Evolutionary conservation across 2,888 invertebrate genomes (phyloP).

Genomic region (Schizotus pectinicornis): DNA sequence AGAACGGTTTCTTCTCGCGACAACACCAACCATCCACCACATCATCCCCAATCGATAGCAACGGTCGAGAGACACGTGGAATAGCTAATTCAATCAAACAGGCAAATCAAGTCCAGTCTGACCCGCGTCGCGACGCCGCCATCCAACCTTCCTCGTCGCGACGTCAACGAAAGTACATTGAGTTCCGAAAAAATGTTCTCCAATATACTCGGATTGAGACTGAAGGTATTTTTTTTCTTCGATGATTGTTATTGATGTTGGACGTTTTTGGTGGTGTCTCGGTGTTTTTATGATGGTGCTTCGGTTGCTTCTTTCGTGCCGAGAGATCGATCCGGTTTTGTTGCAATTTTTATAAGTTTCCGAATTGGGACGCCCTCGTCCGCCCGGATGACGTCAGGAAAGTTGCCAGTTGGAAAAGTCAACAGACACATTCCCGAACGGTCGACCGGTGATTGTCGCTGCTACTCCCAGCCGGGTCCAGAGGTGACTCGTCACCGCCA

Average conservation of each 20-base stretch:
- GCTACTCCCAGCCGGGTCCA: too few relatives aligned
- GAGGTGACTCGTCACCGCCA: too few relatives aligned
- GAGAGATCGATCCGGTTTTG: neutral
- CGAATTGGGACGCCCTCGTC: too few relatives aligned
- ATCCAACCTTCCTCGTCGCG: neutral
- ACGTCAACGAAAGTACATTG: neutral
- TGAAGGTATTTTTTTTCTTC: conserved; percentile 28
- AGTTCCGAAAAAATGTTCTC: conserved; percentile 21
- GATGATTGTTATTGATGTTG: neutral
- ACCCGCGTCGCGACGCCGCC: conserved; percentile 10
- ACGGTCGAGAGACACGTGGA: conserved; percentile 14
- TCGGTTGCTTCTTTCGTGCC: too few relatives aligned
- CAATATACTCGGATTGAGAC: conserved; percentile 32
- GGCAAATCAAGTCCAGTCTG: too few relatives aligned
- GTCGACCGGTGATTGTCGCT: too few relatives aligned
- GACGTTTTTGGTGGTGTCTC: conserved; percentile 12
- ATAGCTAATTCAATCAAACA: conserved; percentile 21
- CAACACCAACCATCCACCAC: neutral
- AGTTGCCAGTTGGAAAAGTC: too few relatives aligned
- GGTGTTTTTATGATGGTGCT: too few relatives aligned
- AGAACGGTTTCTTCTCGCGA: neutral
- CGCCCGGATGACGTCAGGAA: too few relatives aligned
- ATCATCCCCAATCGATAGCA: conserved; percentile 10
- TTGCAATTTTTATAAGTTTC: neutral
- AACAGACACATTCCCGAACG: too few relatives aligned